phyloP scores from a whole-genome alignment of 1,140 invertebrate species.

The Leptinotarsa undecemlineata region DNA sequence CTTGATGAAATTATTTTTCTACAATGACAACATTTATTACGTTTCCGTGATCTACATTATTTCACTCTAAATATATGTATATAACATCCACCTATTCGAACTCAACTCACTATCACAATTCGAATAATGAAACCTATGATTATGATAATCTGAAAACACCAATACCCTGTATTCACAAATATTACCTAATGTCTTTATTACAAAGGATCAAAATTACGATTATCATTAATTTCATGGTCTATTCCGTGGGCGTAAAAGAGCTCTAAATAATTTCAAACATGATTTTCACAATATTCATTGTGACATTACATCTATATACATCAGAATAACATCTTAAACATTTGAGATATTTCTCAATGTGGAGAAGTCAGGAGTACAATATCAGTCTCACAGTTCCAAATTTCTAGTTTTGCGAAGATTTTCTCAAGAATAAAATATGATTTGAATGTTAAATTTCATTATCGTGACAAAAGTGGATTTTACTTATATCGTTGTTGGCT shows the following conservation, averaged over 20 bases:
- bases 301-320: constrained; percentile 4
- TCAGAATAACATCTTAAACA: neutral
- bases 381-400: constrained; percentile 41
- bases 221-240: neutral
- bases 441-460: constrained; percentile 50
- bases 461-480: constrained; percentile 53
- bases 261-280: neutral
- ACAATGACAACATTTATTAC: no score
- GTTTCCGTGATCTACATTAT: no score
- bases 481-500: constrained; percentile 46
- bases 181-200: neutral
- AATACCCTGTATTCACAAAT: neutral
- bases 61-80: no score
- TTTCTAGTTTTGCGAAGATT: constrained; percentile 27
- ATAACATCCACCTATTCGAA: no score
- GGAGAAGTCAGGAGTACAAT: constrained; percentile 30
- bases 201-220: neutral
- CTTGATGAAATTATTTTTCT: neutral
- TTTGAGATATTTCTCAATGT: neutral
- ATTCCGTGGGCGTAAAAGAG: neutral
- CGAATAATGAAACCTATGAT: no score
- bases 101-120: no score
- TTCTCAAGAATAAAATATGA: constrained; percentile 8
- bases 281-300: constrained; percentile 3
- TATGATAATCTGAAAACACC: neutral